Base-by-base conservation (phyloP, 2,113 vertebrate species). In the Brachypteracias leptosomus region DNA sequence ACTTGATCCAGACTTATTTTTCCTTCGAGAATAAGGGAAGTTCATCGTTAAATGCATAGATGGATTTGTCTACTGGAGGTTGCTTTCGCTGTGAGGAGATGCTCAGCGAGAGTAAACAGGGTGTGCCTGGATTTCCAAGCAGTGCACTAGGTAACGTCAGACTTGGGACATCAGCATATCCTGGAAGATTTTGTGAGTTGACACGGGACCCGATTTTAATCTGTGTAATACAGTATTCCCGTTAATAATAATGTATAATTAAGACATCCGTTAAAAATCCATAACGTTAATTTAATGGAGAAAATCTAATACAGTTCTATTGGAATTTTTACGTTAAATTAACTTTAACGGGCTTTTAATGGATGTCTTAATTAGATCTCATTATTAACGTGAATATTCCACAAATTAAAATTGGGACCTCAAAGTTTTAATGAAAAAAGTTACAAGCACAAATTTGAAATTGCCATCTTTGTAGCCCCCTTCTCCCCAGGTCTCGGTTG, bases 251-350 rank as follows among this genome's bases (percentile, higher is more conserved):
- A 98, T 59, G 96, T 97, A 97, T 98, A 98, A 98, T 98, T 98
- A 98, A 98, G 98, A 98, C 98, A 98, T 98, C 98, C 98, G 98
- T 98, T 98, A 98, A 98, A 98, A 98, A 98, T 98, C 98, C 98
- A 98, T 98, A 98, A 98, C 96, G 97, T 98, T 98, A 98, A 98
- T 98, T 98, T 98, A 98, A 98, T 98, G 98, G 98, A 97, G 98
- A 98, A 98, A 98, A 98, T 98, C 98, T 98, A 98, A 98, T 98
- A 98, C 98, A 98, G 97, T 98, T 98, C 98, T 98, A 98, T 98
- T 98, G 98, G 98, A 98, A 98, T 98, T 98, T 98, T 98, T 98
- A 98, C 98, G 98, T 98, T 98, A 98, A 98, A 98, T 98, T 98
- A 98, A 98, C 98, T 98, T 98, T 98, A 98, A 98, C 98, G 98